Conservation (phyloP, 2,888 invertebrate genomes). For the Autographa gamma region DNA sequence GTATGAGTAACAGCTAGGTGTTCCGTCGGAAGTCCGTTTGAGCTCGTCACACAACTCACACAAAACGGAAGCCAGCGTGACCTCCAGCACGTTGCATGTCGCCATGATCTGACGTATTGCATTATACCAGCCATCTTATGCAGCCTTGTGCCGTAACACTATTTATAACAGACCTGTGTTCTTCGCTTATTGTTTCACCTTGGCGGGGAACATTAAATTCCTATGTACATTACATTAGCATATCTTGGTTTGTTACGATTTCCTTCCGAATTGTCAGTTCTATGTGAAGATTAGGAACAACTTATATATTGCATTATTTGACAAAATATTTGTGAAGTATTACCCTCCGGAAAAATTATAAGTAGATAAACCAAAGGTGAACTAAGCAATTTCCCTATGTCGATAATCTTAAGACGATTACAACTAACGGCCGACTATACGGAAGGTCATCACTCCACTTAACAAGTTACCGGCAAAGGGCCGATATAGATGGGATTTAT, state of each 20-base stretch:
- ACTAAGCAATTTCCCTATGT: background rate
- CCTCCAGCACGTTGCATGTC: slow-evolving; percentile 45
- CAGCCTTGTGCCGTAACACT: slow-evolving; percentile 39
- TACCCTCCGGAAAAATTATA: background rate
- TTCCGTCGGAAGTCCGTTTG: slow-evolving; percentile 52
- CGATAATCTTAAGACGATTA: slow-evolving; percentile 1
- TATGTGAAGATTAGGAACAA: background rate
- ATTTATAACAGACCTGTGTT: slow-evolving; percentile 29
- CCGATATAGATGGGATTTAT: slow-evolving; percentile 36
- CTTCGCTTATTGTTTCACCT: slow-evolving; percentile 38
- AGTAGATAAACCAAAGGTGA: background rate
- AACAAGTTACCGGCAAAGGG: background rate
- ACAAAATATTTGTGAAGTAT: background rate
- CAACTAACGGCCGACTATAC: slow-evolving; percentile 10
- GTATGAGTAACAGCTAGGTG: slow-evolving; percentile 40
- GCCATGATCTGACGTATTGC: slow-evolving; percentile 30
- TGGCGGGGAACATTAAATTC: slow-evolving; percentile 25
- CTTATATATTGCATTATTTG: background rate
- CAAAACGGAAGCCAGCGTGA: slow-evolving; percentile 51
- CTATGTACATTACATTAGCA: slow-evolving; percentile 14
- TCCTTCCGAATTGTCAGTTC: slow-evolving; percentile 8
- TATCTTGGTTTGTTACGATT: slow-evolving; percentile 12
- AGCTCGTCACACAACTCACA: slow-evolving; percentile 52
- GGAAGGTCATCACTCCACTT: slow-evolving; percentile 36
- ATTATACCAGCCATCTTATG: slow-evolving; percentile 24